Evolutionary conservation across 2,113 vertebrate genomes (phyloP), one percentile per base, ranked within the genome.

Genomic region (Capreolus pygargus): DNA sequence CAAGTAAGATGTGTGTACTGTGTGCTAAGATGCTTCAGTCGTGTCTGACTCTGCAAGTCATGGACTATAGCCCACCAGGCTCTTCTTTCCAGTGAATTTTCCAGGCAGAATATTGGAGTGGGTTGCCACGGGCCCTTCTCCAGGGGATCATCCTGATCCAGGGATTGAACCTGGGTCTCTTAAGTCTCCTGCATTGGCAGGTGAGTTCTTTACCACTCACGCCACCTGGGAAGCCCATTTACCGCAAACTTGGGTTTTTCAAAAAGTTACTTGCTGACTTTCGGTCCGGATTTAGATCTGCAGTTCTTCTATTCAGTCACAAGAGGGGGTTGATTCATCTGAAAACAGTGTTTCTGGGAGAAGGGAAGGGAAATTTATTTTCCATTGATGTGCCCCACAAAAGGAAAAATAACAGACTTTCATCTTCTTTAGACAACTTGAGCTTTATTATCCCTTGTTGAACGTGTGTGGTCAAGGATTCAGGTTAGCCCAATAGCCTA

Each of bases 31-130:
- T n/a, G 16, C 33, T 67, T 67, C 61, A 67, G 61, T n/a, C 1
- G 0, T 1, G 7, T n/a, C 30, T 64, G 30, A 67, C 7, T n/a
- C 61, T n/a, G 33, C 7, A 0, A 67, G 61, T n/a, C 61, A n/a
- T n/a, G 61, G 61, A n/a, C 16, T 67, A 7, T 19, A 67, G 33
- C 33, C 61, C 16, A 67, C 33, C 61, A n/a, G 33, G 33, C 33
- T 67, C 33, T 16, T n/a, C 33, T 67, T 67, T 9, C 33, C 16
- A n/a, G 0, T 19, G 33, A 67, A 0, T 67, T 0, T 67, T n/a
- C 61, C 61, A 67, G 14, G 61, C 33, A 67, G 33, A 67, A 67
- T n/a, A 36, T 36, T 5, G 33, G 47, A 47, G 47, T 47, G 47
- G 64, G 7, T n/a, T n/a, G 33, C 64, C 64, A n/a, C 19, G 61